Percentiles rank a stretch among this genome's conserved stretches.
These are phyloP conservation scores for Oreocharis arfaki DNA, from an alignment of 2,113 vertebrate species.

Conservation along the genomic window DNA sequence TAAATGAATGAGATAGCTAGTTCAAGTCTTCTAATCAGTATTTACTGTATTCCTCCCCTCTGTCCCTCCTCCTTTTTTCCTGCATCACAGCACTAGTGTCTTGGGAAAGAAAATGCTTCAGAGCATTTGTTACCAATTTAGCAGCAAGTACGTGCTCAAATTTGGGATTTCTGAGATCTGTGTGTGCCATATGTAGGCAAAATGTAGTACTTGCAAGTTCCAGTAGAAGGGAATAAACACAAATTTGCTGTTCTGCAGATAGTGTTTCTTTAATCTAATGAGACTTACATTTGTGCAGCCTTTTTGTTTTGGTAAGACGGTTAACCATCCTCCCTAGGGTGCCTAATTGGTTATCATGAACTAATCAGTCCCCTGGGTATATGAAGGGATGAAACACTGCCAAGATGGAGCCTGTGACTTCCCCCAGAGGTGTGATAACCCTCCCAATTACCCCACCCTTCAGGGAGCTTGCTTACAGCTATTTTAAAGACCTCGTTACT, in stretches of 20 bases:
- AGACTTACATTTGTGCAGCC: constrained; percentile 43
- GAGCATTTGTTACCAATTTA: constrained; percentile 71
- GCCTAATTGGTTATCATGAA: constrained; percentile 46
- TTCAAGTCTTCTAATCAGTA: neutral
- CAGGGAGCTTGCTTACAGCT: neutral
- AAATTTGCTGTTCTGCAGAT: constrained; percentile 33
- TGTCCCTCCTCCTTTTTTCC: neutral
- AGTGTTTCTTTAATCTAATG: constrained; percentile 44
- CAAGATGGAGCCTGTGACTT: constrained; percentile 29
- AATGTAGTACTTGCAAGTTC: constrained; percentile 23
- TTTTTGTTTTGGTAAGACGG: constrained; percentile 48
- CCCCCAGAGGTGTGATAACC: constrained; percentile 30
- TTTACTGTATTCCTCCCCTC: constrained; percentile 9
- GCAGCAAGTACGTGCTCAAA: constrained; percentile 54
- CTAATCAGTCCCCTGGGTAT: constrained; percentile 45
- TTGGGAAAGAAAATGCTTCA: constrained; percentile 40
- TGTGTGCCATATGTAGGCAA: constrained; percentile 39
- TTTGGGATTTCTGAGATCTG: constrained; percentile 35
- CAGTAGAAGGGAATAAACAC: constrained; percentile 34
- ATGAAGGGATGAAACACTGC: constrained; percentile 28
- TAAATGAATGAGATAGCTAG: neutral
- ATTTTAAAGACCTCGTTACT: neutral
- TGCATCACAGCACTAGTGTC: neutral
- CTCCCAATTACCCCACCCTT: neutral
- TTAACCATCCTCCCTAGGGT: constrained; percentile 41